Evolutionary conservation across 2,113 vertebrate species (phyloP).

Genomic region (Ameiurus melas): DNA sequence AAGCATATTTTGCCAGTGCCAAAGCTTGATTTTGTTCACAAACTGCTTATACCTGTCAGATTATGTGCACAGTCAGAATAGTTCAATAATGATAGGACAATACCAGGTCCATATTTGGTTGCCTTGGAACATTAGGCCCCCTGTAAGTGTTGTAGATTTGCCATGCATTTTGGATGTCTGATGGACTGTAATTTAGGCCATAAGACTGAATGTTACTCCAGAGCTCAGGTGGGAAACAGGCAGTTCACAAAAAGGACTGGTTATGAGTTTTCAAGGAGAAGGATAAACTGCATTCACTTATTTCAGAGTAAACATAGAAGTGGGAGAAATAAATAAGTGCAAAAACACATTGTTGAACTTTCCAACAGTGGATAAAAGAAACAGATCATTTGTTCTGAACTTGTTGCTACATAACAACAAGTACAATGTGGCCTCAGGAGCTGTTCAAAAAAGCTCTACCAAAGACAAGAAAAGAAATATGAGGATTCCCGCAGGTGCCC

Average conservation of each 20-base stretch:
- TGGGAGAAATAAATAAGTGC: constrained; percentile 41
- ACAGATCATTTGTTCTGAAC: constrained; percentile 49
- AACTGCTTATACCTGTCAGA: constrained; percentile 46
- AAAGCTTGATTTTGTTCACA: constrained; percentile 32
- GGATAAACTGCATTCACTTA: constrained; percentile 33
- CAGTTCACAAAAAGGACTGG: constrained; percentile 30
- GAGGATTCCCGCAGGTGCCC: constrained; percentile 46
- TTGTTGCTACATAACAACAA: constrained; percentile 47
- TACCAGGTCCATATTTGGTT: constrained; percentile 43
- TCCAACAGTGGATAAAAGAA: constrained; percentile 33
- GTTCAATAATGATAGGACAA: constrained; percentile 39
- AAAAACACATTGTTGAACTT: constrained; percentile 46
- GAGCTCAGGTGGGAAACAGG: constrained; percentile 50
- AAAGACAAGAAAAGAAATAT: constrained; percentile 33
- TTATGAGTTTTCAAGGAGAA: constrained; percentile 34
- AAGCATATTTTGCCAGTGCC: constrained; percentile 39
- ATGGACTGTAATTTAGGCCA: constrained; percentile 50
- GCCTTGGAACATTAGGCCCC: constrained; percentile 40
- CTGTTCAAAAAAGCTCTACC: constrained; percentile 35
- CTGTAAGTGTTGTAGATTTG: constrained; percentile 40
- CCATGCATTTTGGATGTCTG: constrained; percentile 30
- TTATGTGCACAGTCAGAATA: constrained; percentile 37
- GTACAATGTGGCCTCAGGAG: constrained; percentile 35
- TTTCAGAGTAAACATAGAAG: constrained; percentile 31
- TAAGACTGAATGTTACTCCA: constrained; percentile 45